Evolutionary conservation across 2,113 vertebrate genomes (phyloP), one percentile per base, ranked within the genome.

Genomic region (Lathamus discolor): DNA sequence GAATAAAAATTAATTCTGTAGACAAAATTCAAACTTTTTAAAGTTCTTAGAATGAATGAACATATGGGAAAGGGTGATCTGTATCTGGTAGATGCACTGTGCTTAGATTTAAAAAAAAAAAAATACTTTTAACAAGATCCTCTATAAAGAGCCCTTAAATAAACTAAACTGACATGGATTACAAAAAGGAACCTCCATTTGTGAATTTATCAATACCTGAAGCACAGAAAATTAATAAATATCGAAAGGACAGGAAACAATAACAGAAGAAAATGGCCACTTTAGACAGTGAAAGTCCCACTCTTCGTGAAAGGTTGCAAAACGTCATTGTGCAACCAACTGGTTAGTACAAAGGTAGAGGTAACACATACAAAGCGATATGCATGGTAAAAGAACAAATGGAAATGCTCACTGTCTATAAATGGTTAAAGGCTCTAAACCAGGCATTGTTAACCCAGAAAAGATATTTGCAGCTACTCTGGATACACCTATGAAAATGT

Each of bases 181-280:
- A 66, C 31, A 9, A 67, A 81, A 75, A 33, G 5, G 3, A 77
- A 74, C 4, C 2, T 68, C 10, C 6, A 46, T 10, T 7, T 61
- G 6, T 64, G 48, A 25, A 54, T 64, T 79, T 88, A 74, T 55
- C 83, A 61, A 59, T 63, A 68, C 14, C 13, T 64, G 39, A 86
- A 73, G 3, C 8, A 46, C 3, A 54, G 4, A 6, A 10, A 4
- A 84, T 79, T 52, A 72, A 76, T 57, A 70, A 67, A 44, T 39
- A 72, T n/a, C n/a, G n/a, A 57, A 79, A 70, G 2, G 11, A 33
- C 8, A 68, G 31, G 11, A 15, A 79, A 91, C 48, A 54, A 19
- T 24, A 67, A 2, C 4, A 44, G 18, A 14, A 33, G 9, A 48
- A 87, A 78, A 75, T 49, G 0, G 31, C 31, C 24, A 2, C 1